Evolutionary conservation across 2,888 invertebrate species (phyloP), one percentile per base, ranked within the genome.

Genomic region (Idaea dimidiata): DNA sequence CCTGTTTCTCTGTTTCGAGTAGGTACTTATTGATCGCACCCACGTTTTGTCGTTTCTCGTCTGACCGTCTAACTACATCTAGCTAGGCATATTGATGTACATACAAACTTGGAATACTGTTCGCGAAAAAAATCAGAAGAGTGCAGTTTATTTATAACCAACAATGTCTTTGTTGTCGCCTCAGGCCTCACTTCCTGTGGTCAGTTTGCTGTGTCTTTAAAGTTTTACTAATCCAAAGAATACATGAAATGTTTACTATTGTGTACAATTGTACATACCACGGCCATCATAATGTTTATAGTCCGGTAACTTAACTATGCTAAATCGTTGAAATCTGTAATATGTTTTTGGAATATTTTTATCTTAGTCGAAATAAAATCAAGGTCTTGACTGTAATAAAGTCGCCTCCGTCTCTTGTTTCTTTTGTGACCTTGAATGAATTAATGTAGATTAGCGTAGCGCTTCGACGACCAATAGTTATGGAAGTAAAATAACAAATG

Each of bases 321-420:
- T 10, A 43, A 43, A 43, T 43, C 3, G 10, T 43, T 43, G 14
- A 43, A 43, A 10, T 43, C 43, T 43, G 14, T 6, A 0, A 43
- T 14, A 43, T 43, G 10, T 43, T 43, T 43, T 43, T 8, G 43
- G 43, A 43, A 43, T 10, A 43, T 43, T 43, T 14, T 43, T 43
- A 43, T 43, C 43, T 43, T 43, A 43, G 43, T 43, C 10, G 6
- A 6, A 43, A 43, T 43, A 14, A 43, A 43, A 43, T 59, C 14
- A 53, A n/a, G 58, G 16, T 31, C 24, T 58, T 33, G 58, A 58
- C 32, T 31, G 16, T 58, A 58, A 57, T 43, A n/a, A 60, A n/a
- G 57, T 24, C 43, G 18, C 14, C 57, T 53, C n/a, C 53, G 57
- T 43, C 43, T 43, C 10, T 43, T 43, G 43, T 43, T 43, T 43